Evolutionary conservation across 2,113 vertebrate genomes (phyloP), one percentile per base, ranked within the genome.

Genomic region (Coptodon rendalli): DNA sequence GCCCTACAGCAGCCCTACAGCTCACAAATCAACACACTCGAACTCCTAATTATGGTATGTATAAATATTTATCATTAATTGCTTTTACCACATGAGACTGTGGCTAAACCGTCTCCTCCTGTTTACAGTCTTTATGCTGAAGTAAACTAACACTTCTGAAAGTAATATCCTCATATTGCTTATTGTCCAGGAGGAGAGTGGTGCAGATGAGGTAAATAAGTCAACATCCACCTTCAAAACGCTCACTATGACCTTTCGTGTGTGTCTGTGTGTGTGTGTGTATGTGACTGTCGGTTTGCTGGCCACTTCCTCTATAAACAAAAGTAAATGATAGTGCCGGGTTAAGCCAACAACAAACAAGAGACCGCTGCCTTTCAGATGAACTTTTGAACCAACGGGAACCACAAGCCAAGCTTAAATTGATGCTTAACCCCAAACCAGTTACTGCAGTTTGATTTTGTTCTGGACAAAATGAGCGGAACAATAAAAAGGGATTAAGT

Each of bases 281-380:
- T 73, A 4, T 45, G 40, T 48, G 22, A 48, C 84, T 31, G 73
- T 7, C 11, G 50, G 89, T 84, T 85, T 27, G 4, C 68, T 66
- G 36, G 45, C 80, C 82, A 66, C 79, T 92, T 92, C 89, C 88
- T 54, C 85, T 85, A 76, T 76, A 86, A 89, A 90, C 89, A 86
- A 6, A 36, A 87, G 56, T 36, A 89, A 91, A 93, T 87, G 53
- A 89, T 53, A 54, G 90, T 40, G 31, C 61, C 22, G 82, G 36
- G 81, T 54, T 43, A 88, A 85, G 27, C 87, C 86, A 78, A 85
- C 73, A 82, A 89, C 90, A 90, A 88, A 85, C 87, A 88, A 57
- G 80, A 56, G 89, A 8, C 76, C 12, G 7, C 81, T 17, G 50
- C 68, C 80, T 73, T 29, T 84, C 8, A 63, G 43, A 81, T 89